Evolutionary conservation across 1,140 invertebrate species (phyloP), one percentile per base, ranked within the genome.

Genomic region (Dendrolimus kikuchii): DNA sequence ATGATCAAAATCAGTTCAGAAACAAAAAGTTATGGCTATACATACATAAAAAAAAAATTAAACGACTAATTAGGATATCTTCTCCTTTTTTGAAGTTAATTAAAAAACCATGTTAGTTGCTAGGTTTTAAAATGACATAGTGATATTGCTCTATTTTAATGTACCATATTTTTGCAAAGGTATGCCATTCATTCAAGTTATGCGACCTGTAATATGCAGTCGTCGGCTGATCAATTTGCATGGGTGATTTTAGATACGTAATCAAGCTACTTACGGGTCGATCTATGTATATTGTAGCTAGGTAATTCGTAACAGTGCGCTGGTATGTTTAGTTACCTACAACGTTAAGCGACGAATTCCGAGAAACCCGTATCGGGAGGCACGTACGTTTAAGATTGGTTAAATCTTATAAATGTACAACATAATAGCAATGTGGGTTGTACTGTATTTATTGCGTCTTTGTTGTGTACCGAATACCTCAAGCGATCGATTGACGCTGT

Each of bases 311-410:
- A n/a, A n/a, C 5, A 10, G 23, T 45, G n/a, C 5, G n/a, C 43
- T n/a, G 6, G 53, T 55, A 65, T 66, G 57, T 63, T 68, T 67
- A 61, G 57, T 50, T 66, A 67, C 62, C 60, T 68, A 66, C 55
- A 55, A 62, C 61, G 59, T 55, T 70, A 59, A 67, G 60, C 58
- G 65, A 68, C 55, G 60, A 55, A 64, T 82, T 80, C 79, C 61
- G 40, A 74, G 79, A 80, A 82, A 71, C 49, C 74, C 66, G 65
- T 77, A 74, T 77, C 59, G 67, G 75, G 74, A 80, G 60, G 70
- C 79, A 82, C 79, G 79, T 78, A 74, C 79, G 71, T 50, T 59
- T 65, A 61, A 65, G 63, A 73, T 77, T 70, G 66, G 69, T 71
- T 71, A 76, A 74, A 77, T 74, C 65, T 67, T 53, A 60, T 62